Evolutionary conservation across 2,888 invertebrate genomes (phyloP), one percentile per base, ranked within the genome.

Genomic region (Heteropelma amictum): DNA sequence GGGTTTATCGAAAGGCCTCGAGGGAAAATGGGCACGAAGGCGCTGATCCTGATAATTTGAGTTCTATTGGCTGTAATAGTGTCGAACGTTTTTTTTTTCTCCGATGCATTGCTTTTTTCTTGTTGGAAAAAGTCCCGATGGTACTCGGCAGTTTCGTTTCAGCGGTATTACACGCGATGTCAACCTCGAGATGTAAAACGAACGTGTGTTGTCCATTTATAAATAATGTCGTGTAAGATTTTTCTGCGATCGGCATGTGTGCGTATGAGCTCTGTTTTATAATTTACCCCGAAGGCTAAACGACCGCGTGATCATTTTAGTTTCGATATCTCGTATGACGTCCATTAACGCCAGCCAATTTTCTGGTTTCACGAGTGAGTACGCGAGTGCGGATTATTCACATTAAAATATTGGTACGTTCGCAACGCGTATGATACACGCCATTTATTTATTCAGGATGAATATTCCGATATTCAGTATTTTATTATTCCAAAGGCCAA

Each of bases 221-320:
- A 4, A 14, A 42, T n/a, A n/a, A n/a, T n/a, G n/a, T n/a, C n/a
- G n/a, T n/a, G n/a, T n/a, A n/a, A n/a, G n/a, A n/a, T n/a, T n/a
- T n/a, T n/a, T n/a, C 40, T 17, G 23, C 42, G 26, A 42, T 40
- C 6, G 12, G 26, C 26, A 26, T 10, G 19, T 60, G 33, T 45
- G 19, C n/a, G 21, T 33, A 69, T 61, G 14, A 14, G 14, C 21
- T 26, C 8, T 14, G 17, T 21, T 28, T 28, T 8, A 54, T 33
- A 60, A 75, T 70, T 56, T 70, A 38, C 68, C 78, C 73, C 63
- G 61, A 64, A 80, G 78, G 75, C 68, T 68, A 12, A 47, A 51
- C 63, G 49, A 49, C 38, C 40, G 38, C 53, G 35, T 75, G 79
- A 83, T 80, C 82, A 79, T 83, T n/a, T 83, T 69, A 77, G 83